A percentile compares a stretch with the other conserved stretches of the same genome.
These are phyloP conservation scores for Euplagia quadripunctaria DNA, from an alignment of 2,888 invertebrate genomes.

Conservation along the genomic window DNA sequence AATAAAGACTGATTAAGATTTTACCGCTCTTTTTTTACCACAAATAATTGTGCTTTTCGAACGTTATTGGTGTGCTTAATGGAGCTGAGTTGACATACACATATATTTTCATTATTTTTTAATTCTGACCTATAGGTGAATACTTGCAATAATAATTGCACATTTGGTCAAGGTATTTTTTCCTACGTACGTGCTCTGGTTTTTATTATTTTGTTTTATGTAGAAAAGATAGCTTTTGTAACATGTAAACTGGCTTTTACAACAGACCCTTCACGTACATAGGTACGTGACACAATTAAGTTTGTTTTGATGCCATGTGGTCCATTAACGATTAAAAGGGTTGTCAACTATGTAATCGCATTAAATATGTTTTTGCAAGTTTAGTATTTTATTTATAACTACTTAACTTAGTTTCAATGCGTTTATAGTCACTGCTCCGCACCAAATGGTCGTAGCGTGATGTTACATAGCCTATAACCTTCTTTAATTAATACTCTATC, in stretches of 20 bases:
- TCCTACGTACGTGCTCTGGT: too few species aligned
- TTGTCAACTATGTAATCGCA: slow-evolving; percentile 1
- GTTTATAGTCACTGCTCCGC: too few species aligned
- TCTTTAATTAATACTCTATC: too few species aligned
- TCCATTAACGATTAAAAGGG: slow-evolving; percentile 14
- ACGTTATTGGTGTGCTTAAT: background rate
- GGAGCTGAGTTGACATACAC: background rate
- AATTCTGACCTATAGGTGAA: background rate
- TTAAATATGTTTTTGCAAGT: background rate
- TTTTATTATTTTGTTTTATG: background rate
- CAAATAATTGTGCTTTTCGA: background rate
- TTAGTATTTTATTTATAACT: background rate
- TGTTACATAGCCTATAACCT: too few species aligned
- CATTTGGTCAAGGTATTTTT: background rate
- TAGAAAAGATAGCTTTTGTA: background rate
- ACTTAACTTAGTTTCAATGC: too few species aligned
- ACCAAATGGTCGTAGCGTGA: too few species aligned
- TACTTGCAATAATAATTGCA: background rate
- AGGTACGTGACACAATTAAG: slow-evolving; percentile 33
- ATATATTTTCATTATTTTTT: background rate
- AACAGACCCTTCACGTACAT: background rate
- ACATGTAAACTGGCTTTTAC: slow-evolving; percentile 3
- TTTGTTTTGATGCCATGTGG: slow-evolving; percentile 22
- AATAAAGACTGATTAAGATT: too few species aligned
- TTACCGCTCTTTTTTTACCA: background rate